Evolutionary conservation across 2,888 invertebrate species (phyloP).

Genomic region (Sturmia bella): DNA sequence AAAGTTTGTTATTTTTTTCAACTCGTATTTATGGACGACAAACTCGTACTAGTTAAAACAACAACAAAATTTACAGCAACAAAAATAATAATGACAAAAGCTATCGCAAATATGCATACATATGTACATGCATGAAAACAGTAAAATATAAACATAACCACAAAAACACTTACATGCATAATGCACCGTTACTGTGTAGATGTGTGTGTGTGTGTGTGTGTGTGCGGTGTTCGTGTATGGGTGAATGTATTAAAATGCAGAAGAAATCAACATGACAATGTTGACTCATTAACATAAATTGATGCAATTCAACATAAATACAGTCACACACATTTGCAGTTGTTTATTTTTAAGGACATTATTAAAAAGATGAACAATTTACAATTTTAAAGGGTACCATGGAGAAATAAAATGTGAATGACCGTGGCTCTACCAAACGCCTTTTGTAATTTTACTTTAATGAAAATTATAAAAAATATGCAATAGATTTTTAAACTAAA

Average conservation of each 20-base stretch:
- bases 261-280: conserved; percentile 79
- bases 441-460: no score
- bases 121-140: conserved; percentile 37
- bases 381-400: no score
- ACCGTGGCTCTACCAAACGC: no score
- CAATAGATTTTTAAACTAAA: no score
- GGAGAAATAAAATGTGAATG: no score
- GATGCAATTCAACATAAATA: conserved; percentile 63
- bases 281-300: conserved; percentile 78
- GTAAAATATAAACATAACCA: conserved; percentile 13
- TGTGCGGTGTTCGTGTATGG: no score
- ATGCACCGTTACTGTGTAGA: neutral
- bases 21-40: conserved; percentile 56
- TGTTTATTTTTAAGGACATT: no score
- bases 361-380: no score
- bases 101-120: conserved; percentile 22
- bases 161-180: neutral
- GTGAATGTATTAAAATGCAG: conserved; percentile 50
- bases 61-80: neutral
- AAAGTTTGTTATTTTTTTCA: conserved; percentile 45
- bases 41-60: conserved; percentile 39
- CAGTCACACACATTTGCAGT: neutral
- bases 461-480: no score
- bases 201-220: neutral
- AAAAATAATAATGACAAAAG: conserved; percentile 5